Base-by-base conservation (phyloP, 2,888 invertebrate species). In the Helobdella robusta region DNA sequence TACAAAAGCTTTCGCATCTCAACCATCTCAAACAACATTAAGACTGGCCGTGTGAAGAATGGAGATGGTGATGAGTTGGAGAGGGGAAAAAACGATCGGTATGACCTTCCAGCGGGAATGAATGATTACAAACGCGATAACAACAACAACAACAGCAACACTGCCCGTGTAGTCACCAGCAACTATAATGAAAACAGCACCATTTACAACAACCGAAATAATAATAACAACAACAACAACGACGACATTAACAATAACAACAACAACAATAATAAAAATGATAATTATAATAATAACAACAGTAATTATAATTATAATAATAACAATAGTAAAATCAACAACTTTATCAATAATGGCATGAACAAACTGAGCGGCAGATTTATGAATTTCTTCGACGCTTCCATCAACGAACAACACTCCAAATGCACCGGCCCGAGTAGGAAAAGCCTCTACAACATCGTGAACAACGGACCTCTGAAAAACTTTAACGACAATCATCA, bases 101-200 rank as follows among this genome's bases (percentile, higher is more conserved):
- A n/a, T n/a, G n/a, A n/a, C n/a, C n/a, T n/a, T n/a, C n/a, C n/a
- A n/a, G n/a, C n/a, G n/a, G n/a, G n/a, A n/a, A n/a, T n/a, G n/a
- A n/a, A n/a, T 50, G 25, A 50, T 18, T 8, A 50, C 5, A 25
- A 50, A 18, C 5, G 6, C 25, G n/a, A 50, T 18, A 4, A 8
- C 18, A 50, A 18, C 50, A 50, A 50, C n/a, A 50, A 50, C 50
- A 50, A 50, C 50, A 50, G n/a, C n/a, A n/a, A n/a, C n/a, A n/a
- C n/a, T n/a, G n/a, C n/a, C n/a, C n/a, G n/a, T n/a, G n/a, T n/a
- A n/a, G n/a, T n/a, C n/a, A n/a, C n/a, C n/a, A n/a, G n/a, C n/a
- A n/a, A n/a, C n/a, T n/a, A n/a, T n/a, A n/a, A n/a, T n/a, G n/a
- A n/a, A n/a, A 1, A 1, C 1, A 1, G 4, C 2, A 1, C 56